Base-by-base conservation (phyloP, 2,888 invertebrate genomes). In the Nematopogon swammerdamellus region DNA sequence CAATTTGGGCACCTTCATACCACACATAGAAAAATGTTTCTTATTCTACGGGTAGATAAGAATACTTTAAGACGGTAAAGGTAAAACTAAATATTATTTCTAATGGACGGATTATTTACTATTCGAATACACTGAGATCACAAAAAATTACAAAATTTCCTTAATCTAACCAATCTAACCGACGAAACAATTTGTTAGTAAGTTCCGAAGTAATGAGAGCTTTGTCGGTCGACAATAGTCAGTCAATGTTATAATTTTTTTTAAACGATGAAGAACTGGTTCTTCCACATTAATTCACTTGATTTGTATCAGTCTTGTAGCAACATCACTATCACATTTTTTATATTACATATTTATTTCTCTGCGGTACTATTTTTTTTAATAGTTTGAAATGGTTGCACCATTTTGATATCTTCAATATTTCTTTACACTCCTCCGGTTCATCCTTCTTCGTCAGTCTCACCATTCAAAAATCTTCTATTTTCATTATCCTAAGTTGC, bases 401-500 rank as follows among this genome's bases (percentile, higher is more conserved):
- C 18, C 47, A 25, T 18, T n/a, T 19, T 14, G n/a, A 47, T 20
- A 36, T 48, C 19, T 3, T 16, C 19, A 29, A 18, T 16, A 2
- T 46, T 18, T 30, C 18, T 46, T 46, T 6, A 46, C 30, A 29
- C 6, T 17, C n/a, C n/a, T n/a, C n/a, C n/a, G n/a, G n/a, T n/a
- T n/a, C n/a, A n/a, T n/a, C n/a, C n/a, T n/a, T n/a, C n/a, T n/a
- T n/a, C n/a, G n/a, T 47, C 14, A 29, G 25, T 19, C 42, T 29
- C 42, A 25, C 30, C 29, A 36, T 19, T 19, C n/a, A n/a, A n/a
- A 29, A 46, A 29, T 19, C 30, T 29, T 29, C 8, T 46, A 46
- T 30, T 17, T 46, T 18, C 17, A 19, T 46, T 25, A 29, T 18
- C 50, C 53, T 47, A 53, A 47, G 16, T 19, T 19, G 2, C 18